phyloP scores from a whole-genome alignment of 1,140 invertebrate species.

The Eupristina koningsbergeri region DNA sequence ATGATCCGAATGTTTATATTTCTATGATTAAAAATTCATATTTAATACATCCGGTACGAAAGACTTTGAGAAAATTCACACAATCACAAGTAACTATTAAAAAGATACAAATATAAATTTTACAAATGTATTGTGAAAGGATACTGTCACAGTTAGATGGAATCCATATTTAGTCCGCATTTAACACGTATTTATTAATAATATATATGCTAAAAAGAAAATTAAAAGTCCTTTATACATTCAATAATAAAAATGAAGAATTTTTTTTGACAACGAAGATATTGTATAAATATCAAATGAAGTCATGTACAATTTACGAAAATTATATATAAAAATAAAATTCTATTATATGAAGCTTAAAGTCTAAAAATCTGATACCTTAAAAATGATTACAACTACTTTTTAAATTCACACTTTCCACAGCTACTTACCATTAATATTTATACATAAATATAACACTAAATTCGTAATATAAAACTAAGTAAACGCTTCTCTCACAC shows the following conservation, averaged over 20 bases:
- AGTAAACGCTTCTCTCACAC: too few species aligned
- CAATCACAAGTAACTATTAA: not conserved
- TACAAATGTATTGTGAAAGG: not conserved
- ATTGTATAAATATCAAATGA: not conserved
- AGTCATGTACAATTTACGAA: not conserved
- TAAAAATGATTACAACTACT: not conserved
- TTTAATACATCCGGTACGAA: not conserved
- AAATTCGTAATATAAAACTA: too few species aligned
- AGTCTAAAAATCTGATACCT: not conserved
- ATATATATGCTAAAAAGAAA: not conserved
- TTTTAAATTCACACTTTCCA: not conserved
- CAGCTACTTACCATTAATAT: not conserved
- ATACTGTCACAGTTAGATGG: not conserved
- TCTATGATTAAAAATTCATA: not conserved
- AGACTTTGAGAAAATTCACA: conserved; percentile 18
- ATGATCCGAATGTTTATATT: not conserved
- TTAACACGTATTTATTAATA: not conserved
- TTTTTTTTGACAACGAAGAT: not conserved
- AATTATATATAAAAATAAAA: conserved; percentile 8
- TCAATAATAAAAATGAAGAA: not conserved
- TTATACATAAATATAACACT: not conserved
- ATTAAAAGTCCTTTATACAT: not conserved
- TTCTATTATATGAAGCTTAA: not conserved
- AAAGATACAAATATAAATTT: not conserved
- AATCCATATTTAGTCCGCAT: not conserved